A percentile compares a stretch with the other conserved stretches of the same genome.
phyloP scores from a whole-genome alignment of 1,140 invertebrate species.

The Zophobas morio region DNA sequence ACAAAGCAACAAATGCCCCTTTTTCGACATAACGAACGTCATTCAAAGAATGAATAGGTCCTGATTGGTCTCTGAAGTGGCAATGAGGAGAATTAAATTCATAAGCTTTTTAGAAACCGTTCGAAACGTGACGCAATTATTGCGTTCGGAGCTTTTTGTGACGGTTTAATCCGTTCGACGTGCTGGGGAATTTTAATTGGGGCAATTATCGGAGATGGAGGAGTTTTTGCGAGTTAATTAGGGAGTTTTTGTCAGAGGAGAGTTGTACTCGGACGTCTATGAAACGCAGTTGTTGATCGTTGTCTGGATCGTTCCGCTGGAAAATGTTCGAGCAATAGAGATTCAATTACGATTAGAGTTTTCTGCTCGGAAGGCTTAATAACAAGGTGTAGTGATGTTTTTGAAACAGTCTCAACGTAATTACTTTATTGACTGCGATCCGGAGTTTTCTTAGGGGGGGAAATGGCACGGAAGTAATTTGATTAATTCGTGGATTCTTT shows the following conservation, averaged over 20 bases:
- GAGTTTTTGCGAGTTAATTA: neutral
- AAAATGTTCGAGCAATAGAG: no score
- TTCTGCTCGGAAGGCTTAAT: no score
- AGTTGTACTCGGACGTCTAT: no score
- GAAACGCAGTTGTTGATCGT: no score
- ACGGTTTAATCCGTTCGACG: conserved; percentile 7
- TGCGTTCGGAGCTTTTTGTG: neutral
- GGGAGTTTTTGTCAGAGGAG: neutral
- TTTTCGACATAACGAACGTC: conserved; percentile 7
- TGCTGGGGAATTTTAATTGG: conserved; percentile 14
- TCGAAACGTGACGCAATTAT: conserved; percentile 31
- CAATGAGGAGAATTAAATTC: conserved; percentile 23
- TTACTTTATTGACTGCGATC: no score
- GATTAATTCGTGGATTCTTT: no score
- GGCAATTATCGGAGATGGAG: neutral
- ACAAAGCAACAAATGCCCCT: conserved; percentile 3
- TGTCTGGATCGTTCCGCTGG: no score
- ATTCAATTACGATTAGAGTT: no score
- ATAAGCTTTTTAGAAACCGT: conserved; percentile 29
- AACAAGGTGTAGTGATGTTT: no score
- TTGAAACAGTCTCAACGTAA: no score
- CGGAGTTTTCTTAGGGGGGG: no score
- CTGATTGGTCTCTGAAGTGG: conserved; percentile 19
- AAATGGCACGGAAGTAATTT: no score
- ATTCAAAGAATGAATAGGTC: conserved; percentile 16